A percentile compares a stretch with the other conserved stretches of the same genome.
These are phyloP conservation scores for Ceraclea dissimilis DNA, from an alignment of 2,888 invertebrate species.

Conservation along the genomic window DNA sequence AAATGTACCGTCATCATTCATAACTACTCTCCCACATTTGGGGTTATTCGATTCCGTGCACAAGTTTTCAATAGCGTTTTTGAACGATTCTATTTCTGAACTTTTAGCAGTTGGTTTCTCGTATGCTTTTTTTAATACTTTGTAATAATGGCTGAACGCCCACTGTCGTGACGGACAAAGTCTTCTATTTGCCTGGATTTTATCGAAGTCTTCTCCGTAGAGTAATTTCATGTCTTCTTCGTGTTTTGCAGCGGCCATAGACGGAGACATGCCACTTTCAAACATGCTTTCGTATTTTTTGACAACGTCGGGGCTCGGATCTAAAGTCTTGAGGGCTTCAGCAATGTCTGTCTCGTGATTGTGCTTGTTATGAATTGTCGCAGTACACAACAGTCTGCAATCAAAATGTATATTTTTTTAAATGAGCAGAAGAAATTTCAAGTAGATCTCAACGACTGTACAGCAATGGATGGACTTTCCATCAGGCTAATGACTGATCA, in stretches of 20 bases:
- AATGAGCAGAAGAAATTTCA: no score
- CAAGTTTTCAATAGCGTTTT: not conserved
- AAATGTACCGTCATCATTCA: not conserved
- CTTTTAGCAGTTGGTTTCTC: not conserved
- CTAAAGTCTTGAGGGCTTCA: not conserved
- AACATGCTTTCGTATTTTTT: not conserved
- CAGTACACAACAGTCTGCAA: not conserved
- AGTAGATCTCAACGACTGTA: no score
- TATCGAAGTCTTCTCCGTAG: not conserved
- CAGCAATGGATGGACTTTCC: no score
- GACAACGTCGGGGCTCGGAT: not conserved
- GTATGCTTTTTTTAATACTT: not conserved
- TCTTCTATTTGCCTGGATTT: not conserved
- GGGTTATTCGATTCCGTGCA: not conserved
- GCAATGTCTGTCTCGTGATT: not conserved
- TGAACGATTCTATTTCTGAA: no score
- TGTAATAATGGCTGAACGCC: not conserved
- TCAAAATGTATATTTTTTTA: not conserved
- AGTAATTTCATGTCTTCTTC: not conserved
- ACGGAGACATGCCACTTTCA: not conserved
- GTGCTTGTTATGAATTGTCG: not conserved
- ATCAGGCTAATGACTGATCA: no score
- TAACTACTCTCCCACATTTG: not conserved
- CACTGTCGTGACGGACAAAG: not conserved
- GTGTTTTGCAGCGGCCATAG: not conserved